Evolutionary conservation across 2,113 vertebrate genomes (phyloP).

Genomic region (Cygnus atratus): DNA sequence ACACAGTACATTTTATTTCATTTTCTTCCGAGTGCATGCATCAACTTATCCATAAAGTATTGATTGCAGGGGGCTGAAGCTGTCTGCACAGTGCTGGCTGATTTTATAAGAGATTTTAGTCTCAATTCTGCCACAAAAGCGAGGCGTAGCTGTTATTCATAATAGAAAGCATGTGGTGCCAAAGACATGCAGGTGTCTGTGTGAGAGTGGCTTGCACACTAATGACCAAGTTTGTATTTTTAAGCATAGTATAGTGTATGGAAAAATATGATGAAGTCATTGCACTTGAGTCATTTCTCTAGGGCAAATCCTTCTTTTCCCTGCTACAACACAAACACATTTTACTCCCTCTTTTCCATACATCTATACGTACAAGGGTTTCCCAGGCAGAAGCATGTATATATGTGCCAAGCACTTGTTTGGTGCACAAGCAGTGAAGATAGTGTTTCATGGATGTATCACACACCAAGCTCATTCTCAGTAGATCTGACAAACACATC

Average conservation of each 20-base stretch:
- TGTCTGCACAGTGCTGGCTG: neutral
- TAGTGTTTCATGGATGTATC: neutral
- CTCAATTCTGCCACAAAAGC: neutral
- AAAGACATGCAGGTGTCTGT: neutral
- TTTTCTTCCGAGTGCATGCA: neutral
- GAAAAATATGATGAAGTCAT: neutral
- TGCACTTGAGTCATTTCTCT: neutral
- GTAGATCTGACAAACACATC: neutral
- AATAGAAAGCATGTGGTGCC: neutral
- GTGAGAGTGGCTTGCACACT: neutral
- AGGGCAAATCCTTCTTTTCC: neutral
- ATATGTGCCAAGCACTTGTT: neutral
- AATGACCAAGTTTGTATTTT: neutral
- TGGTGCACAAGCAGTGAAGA: neutral
- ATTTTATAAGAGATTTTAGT: conserved; percentile 7
- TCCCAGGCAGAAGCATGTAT: neutral
- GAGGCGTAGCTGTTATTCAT: neutral
- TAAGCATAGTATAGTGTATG: neutral
- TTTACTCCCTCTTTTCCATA: neutral
- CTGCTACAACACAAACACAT: neutral
- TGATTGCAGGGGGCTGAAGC: neutral
- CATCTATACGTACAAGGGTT: neutral
- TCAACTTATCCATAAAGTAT: conserved; percentile 29
- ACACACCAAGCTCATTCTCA: neutral
- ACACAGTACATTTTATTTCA: neutral